Evolutionary conservation across 2,113 vertebrate species (phyloP).

Genomic region (Oceanodroma tethys): DNA sequence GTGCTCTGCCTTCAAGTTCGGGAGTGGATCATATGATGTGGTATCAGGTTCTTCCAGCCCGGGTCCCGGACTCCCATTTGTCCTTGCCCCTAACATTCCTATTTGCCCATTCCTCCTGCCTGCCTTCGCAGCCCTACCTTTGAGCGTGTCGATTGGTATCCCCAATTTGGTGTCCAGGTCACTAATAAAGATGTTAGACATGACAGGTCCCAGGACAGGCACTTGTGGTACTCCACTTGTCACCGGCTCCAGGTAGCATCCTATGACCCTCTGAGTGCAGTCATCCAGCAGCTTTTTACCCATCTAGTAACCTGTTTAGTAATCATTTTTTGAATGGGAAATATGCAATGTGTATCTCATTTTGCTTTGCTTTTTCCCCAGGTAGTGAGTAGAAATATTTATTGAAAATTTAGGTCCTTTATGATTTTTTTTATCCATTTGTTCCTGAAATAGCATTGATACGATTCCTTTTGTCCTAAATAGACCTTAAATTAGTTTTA

Average conservation of each 20-base stretch:
- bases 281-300: background rate
- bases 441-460: background rate
- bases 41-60: background rate
- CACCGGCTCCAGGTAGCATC: background rate
- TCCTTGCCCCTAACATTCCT: background rate
- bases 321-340: background rate
- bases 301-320: background rate
- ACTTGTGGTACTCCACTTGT: background rate
- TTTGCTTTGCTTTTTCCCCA: background rate
- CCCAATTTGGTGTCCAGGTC: background rate
- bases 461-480: background rate
- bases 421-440: background rate
- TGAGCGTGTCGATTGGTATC: accelerated
- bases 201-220: background rate
- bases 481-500: background rate
- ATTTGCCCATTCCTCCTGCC: background rate
- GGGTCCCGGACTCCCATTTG: background rate
- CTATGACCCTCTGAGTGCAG: too few species aligned
- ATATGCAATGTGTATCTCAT: accelerated
- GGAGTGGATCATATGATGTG: accelerated
- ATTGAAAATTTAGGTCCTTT: background rate
- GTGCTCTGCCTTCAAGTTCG: background rate
- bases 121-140: background rate
- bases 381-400: background rate
- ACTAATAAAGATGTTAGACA: background rate